A percentile compares a stretch with the other conserved stretches of the same genome.
These are phyloP conservation scores for Ernsta delagoae DNA, from an alignment of 2,888 invertebrate species.

Conservation along the genomic window DNA sequence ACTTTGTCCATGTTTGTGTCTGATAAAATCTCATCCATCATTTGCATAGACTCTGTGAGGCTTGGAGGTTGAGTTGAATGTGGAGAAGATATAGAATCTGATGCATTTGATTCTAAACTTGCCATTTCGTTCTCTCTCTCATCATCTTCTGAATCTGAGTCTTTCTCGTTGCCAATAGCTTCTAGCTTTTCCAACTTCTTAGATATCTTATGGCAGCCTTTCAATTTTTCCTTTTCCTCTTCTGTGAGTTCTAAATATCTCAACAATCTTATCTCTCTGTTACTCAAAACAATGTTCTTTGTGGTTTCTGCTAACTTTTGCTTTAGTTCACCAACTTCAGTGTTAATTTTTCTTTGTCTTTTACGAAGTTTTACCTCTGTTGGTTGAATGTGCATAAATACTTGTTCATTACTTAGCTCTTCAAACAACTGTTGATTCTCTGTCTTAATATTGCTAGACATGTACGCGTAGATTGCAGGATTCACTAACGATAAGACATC, in stretches of 20 bases:
- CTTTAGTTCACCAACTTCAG: constrained; percentile 94
- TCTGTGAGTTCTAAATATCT: constrained; percentile 96
- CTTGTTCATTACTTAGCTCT: constrained; percentile 95
- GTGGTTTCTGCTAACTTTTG: constrained; percentile 91
- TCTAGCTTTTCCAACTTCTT: constrained; percentile 96
- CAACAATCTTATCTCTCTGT: constrained; percentile 94
- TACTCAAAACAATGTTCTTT: constrained; percentile 95
- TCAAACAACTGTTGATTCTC: constrained; percentile 90
- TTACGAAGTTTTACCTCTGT: constrained; percentile 94
- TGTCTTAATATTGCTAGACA: constrained; percentile 87
- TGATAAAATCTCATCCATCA: constrained; percentile 93
- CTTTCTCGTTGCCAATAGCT: constrained; percentile 90
- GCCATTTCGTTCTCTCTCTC: constrained; percentile 91
- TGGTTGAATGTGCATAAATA: constrained; percentile 93
- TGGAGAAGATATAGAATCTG: constrained; percentile 90
- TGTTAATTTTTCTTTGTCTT: constrained; percentile 95
- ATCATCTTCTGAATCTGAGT: constrained; percentile 90
- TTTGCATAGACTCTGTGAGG: constrained; percentile 94
- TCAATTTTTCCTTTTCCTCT: constrained; percentile 96
- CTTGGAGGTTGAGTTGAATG: constrained; percentile 92
- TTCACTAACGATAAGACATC: constrained; percentile 95
- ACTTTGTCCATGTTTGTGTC: constrained; percentile 93
- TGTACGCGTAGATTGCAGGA: constrained; percentile 89
- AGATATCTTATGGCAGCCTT: constrained; percentile 96
- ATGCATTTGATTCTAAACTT: constrained; percentile 92